Base-by-base conservation (phyloP, 2,797 vertebrate genomes). In the Hemibagrus guttatus region DNA sequence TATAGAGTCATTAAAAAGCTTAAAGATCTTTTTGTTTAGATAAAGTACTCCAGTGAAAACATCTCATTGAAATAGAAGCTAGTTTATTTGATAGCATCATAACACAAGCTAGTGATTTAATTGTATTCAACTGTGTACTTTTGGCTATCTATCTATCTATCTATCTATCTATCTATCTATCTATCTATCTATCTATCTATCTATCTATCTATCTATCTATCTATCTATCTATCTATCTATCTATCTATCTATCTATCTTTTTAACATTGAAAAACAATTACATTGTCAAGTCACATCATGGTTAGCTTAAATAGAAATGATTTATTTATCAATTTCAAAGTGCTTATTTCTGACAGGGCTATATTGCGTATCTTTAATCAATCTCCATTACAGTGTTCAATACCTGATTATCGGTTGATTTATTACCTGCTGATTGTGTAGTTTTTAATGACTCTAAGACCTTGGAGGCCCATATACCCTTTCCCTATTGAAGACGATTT, bases 321-420 rank as follows among this genome's bases (percentile, higher is more conserved):
- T 59, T 58, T 56, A 56, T 56, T 21, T 56, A 79, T 13, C 4
- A 59, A 28, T 58, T 7, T 39, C 39, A 59, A 58, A 59, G 76
- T 59, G 54, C 54, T 59, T 28, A 39, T 79, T 31, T 58, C 35
- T 58, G 31, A 59, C 56, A 80, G 31, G 21, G 3, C 31, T 39
- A 42, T 59, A 61, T 26, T 59, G 19, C 2, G 28, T 61, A 14
- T 16, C 21, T 80, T 80, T 61, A 59, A 26, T 39, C 39, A 80
- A 12, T 21, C 56, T 39, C 31, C 49, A 85, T 52, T 82, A 76
- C 14, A 8, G 16, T 71, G 83, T 63, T 84, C 46, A 83, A 71
- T 64, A 72, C 19, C 35, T 81, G 31, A 88, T 87, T 85, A 83
- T 83, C 80, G 58, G 86, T 85, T 59, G 72, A 72, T 87, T 71